phyloP scores from a whole-genome alignment of 1,140 invertebrate genomes.

The Scylla paramamosain region DNA sequence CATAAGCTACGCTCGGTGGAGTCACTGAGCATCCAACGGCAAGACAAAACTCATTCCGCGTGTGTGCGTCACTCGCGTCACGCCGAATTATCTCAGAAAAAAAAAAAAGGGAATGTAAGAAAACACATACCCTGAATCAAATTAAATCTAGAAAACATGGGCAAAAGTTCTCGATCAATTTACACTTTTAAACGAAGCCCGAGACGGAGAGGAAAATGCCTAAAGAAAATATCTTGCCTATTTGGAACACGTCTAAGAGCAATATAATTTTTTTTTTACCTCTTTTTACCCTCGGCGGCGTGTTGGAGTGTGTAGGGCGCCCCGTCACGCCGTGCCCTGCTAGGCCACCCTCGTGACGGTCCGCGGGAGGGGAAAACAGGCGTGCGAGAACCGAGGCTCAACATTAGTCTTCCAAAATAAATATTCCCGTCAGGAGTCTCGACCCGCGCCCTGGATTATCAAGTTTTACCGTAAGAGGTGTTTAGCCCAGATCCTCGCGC shows the following conservation, averaged over 20 bases:
- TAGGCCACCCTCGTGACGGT: not conserved
- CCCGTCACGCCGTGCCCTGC: not conserved
- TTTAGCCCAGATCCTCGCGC: not conserved
- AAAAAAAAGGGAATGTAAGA: not conserved
- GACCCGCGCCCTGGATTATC: not conserved
- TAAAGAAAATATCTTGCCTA: not conserved
- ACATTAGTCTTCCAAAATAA: slow-evolving; percentile 6
- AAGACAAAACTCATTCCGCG: not conserved
- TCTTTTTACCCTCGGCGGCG: not conserved
- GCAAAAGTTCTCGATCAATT: not conserved
- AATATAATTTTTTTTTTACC: not conserved
- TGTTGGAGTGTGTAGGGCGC: not conserved
- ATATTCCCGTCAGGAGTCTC: not conserved
- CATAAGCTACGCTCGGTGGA: not conserved
- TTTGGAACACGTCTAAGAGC: not conserved
- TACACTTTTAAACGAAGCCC: not conserved
- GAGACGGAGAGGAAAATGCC: no score
- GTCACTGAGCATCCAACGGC: not conserved
- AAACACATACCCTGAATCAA: not conserved
- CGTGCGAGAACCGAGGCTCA: not conserved
- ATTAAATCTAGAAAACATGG: not conserved
- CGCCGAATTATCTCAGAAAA: not conserved
- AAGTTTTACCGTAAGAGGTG: slow-evolving; percentile 4
- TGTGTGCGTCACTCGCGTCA: not conserved
- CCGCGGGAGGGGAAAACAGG: not conserved